Base-by-base conservation (phyloP, 1,140 invertebrate genomes). In the Brachionus asplanchnoidis region DNA sequence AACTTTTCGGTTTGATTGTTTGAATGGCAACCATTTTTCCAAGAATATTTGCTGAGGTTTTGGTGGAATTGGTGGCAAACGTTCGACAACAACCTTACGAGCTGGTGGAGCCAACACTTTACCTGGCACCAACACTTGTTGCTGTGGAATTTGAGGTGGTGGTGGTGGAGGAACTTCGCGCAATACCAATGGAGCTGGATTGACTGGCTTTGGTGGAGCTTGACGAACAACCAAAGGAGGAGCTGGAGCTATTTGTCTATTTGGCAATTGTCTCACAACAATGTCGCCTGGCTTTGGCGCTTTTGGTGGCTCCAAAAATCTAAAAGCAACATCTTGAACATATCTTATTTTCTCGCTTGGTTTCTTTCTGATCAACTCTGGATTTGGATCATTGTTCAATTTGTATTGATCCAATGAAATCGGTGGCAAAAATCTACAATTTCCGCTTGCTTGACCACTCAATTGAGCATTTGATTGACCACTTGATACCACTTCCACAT, bases 321-420 rank as follows among this genome's bases (percentile, higher is more conserved):
- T 82, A 68, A 65, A 42, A 0, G 36, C 17, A 1, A 82, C 79
- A 42, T 82, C 79, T 68, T 82, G 79, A 40, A 65, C 32, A 46
- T 82, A 82, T 68, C 65, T 82, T 40, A 82, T 42, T 65, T 40
- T 60, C 14, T 60, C 79, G 32, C 17, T 82, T 60, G 65, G 65
- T 82, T 46, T 60, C 53, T 82, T 82, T 60, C 53, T 17, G 12
- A 82, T 36, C 53, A 82, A 40, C 23, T 82, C 79, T 46, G 79
- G 79, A 68, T 82, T 82, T 44, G 79, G 65, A 68, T 82, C 79
- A 68, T 82, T 82, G 79, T 65, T 65, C 36, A 82, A 82, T 68
- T 82, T 60, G 53, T 82, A 82, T 28, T 77, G 40, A 50, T 77
- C 73, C 42, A 77, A 50, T 77, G 40, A 46, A 12, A 77, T 50